These are phyloP conservation scores for Stratiomys singularior DNA, from an alignment of 2,888 invertebrate genomes.

Conservation along the genomic window DNA sequence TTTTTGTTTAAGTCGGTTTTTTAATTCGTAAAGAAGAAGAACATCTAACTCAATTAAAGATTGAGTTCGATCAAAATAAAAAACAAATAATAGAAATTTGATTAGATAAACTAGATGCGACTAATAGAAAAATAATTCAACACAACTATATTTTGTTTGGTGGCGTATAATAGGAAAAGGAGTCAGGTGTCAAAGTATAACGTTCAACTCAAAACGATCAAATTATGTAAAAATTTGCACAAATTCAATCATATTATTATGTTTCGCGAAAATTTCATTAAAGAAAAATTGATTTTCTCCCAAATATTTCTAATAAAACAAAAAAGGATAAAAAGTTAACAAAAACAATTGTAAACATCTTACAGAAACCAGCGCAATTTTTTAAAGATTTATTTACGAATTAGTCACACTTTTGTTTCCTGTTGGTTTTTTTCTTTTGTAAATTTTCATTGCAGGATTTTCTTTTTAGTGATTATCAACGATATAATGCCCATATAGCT, in stretches of 20 bases:
- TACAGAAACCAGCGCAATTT: constrained; percentile 3
- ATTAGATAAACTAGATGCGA: neutral
- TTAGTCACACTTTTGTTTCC: neutral
- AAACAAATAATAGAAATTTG: neutral
- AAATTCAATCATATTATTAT: too few species aligned
- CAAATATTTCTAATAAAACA: too few species aligned
- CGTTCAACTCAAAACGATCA: too few species aligned
- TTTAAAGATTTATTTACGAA: too few species aligned
- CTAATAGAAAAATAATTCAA: neutral
- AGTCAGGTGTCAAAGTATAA: too few species aligned
- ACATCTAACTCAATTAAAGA: neutral
- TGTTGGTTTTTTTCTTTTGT: constrained; percentile 22
- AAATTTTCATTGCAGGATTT: neutral
- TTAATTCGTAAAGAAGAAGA: neutral
- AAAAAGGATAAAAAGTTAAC: neutral
- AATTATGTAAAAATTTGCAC: too few species aligned
- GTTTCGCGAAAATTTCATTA: too few species aligned
- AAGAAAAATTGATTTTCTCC: too few species aligned
- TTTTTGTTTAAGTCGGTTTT: neutral
- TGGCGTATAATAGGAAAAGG: too few species aligned
- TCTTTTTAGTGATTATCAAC: too few species aligned
- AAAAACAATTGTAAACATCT: neutral
- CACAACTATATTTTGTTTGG: neutral
- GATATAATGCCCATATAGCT: constrained; percentile 64
- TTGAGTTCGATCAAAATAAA: neutral